Percentiles rank a stretch among this genome's conserved stretches.
These are phyloP conservation scores for Drosophila carrolli DNA, from an alignment of 1,140 invertebrate genomes.

Conservation along the genomic window DNA sequence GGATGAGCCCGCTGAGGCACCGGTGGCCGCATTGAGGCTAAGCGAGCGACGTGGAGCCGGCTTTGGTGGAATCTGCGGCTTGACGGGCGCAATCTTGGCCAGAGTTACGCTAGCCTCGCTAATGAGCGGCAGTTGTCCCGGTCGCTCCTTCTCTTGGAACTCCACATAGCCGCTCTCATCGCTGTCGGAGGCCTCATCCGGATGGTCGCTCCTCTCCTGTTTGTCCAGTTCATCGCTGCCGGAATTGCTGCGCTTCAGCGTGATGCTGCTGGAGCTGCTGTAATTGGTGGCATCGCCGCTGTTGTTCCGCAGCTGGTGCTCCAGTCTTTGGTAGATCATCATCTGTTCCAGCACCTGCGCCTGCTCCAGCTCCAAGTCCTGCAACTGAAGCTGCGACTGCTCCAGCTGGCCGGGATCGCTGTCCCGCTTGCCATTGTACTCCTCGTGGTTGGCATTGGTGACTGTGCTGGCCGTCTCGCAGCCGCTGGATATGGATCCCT, in stretches of 20 bases:
- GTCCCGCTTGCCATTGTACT: conserved; percentile 44
- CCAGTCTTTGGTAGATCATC: conserved; percentile 83
- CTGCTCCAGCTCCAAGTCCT: conserved; percentile 54
- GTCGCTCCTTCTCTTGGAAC: conserved; percentile 76
- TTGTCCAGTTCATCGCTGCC: conserved; percentile 48
- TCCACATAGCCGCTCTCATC: conserved; percentile 87
- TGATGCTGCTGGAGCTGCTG: conserved; percentile 82
- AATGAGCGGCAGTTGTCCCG: conserved; percentile 14
- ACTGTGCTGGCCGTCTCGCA: conserved; percentile 92
- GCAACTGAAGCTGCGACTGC: conserved; percentile 58
- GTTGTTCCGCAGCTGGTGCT: conserved; percentile 72
- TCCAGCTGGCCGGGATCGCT: conserved; percentile 32
- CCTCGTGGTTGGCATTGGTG: conserved; percentile 72
- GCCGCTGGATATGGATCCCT: conserved; percentile 91
- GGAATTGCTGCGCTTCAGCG: conserved; percentile 66
- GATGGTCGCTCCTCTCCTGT: conserved; percentile 25
- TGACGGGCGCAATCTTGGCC: conserved; percentile 30
- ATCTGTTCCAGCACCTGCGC: conserved; percentile 73
- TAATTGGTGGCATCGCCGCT: conserved; percentile 75
- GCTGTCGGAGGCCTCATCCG: conserved; percentile 83
- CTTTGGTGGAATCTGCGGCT: conserved; percentile 76
- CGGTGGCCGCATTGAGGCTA: conserved; percentile 15
- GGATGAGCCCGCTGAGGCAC: conserved; percentile 2
- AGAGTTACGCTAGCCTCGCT: conserved; percentile 13
- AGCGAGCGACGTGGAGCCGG: conserved; percentile 72